Base-by-base conservation (phyloP, 2,797 vertebrate species). In the Tauraco hartlaubi region DNA sequence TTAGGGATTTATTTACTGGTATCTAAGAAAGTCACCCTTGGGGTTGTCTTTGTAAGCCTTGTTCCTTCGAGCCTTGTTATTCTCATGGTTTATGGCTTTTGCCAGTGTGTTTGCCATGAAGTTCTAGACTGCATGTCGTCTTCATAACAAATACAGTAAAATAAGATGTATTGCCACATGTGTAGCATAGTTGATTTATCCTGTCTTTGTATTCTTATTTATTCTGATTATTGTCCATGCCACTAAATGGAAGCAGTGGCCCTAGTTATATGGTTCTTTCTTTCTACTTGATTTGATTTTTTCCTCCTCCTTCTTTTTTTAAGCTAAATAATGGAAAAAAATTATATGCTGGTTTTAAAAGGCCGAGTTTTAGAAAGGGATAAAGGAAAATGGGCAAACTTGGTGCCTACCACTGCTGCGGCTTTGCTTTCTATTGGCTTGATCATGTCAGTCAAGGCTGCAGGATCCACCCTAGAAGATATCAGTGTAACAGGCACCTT, bases 1-100 rank as follows among this genome's bases (percentile, higher is more conserved):
- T 97, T 99, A 96, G 99, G 99, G 54, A 99, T 99, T 75, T 99
- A 99, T 98, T 98, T 99, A 96, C 98, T 99, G 84, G 99, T 99
- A 91, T 99, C 99, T 96, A 99, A 99, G 98, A 99, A 99, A 95
- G 99, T 99, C 44, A 99, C 98, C 41, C 95, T 99, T 2, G 99
- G 99, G 33, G 98, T 99, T 64, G 98, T 99, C 95, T 98, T 99
- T 94, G 99, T 99, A 94, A 99, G 99, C 97, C 98, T 99, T 61
- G 99, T 99, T 88, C 99, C 99, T 15, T 98, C 99, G 28, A 99
- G 99, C 97, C 99, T 99, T 21, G 97, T 99, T 94, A 97, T 99
- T 93, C 97, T 99, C 83, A 99, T 99, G 98, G 98, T 99, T 66
- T 99, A 99, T n/a, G 99, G 99, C 25, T 98, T 99, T 93, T 99